Evolutionary conservation across 2,113 vertebrate genomes (phyloP).

Genomic region (Heteronetta atricapilla): DNA sequence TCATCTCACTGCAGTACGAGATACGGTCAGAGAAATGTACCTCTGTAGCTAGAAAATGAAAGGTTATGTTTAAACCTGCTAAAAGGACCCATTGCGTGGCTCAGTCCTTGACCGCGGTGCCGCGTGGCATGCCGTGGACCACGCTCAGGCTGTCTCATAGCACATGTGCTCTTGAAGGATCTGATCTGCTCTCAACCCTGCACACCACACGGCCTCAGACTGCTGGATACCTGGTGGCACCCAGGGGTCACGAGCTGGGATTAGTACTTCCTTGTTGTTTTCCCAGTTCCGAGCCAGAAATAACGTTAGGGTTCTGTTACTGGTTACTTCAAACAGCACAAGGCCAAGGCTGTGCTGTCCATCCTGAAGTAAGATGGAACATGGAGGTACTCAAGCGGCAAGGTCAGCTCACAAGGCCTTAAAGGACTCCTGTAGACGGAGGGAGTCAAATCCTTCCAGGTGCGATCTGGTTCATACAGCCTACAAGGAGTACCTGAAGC

Average conservation of each 20-base stretch:
- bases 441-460: rapidly evolving
- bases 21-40: background rate
- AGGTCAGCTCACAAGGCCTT: background rate
- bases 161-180: no score
- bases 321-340: background rate
- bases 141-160: rapidly evolving
- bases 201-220: rapidly evolving
- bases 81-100: background rate
- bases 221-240: rapidly evolving
- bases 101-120: rapidly evolving
- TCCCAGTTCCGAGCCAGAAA: background rate
- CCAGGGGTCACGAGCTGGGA: background rate
- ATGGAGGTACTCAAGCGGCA: background rate
- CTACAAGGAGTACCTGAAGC: background rate
- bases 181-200: background rate
- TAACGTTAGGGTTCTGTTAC: background rate
- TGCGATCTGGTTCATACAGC: background rate
- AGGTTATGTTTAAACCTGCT: background rate
- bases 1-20: background rate
- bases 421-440: background rate
- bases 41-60: background rate
- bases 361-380: background rate
- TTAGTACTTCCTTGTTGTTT: background rate
- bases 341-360: background rate
- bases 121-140: background rate